Base-by-base conservation (phyloP, 2,797 vertebrate species). In the Echeneis naucrates region DNA sequence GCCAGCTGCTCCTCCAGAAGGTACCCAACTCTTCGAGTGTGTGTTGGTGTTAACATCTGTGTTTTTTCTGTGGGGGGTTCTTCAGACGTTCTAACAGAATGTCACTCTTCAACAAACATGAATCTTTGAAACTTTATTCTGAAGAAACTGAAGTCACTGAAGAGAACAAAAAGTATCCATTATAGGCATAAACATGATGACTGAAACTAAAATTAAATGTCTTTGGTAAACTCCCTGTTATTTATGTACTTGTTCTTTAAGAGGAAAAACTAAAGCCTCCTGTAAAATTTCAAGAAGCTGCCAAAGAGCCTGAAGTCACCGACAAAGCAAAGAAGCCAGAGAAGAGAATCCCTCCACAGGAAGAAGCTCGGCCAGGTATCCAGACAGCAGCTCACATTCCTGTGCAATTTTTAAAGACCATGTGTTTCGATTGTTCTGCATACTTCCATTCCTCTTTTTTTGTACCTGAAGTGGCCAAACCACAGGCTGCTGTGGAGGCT, bases 401-500 rank as follows among this genome's bases (percentile, higher is more conserved):
- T 21, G 13, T 67, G 17, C 1, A 2, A 35, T 52, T 24, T 47
- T 16, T 64, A 38, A 61, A 27, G n/a, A 64, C 4, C 45, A 3
- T 57, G 1, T 72, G 26, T 70, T 81, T 47, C 37, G 8, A 13
- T 52, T 3, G 16, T 17, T 8, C 8, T 13, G 64, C 27, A 19
- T 45, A 33, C 80, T 66, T 77, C 24, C 69, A 38, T 58, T 73
- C 58, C 32, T 72, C 55, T 83, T 68, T 79, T n/a, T 74, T 76
- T 54, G 57, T 61, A 54, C 45, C 77, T 84, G 30, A 93, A 94
- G 91, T 73, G 47, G 56, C 59, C 4, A 76, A 80, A 40, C 68
- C 70, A 33, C 35, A 83, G 62, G 65, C 72, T 93, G 86, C 93
- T 50, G 91, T 89, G 87, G 82, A 95, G 95, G 94, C 95, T 90